Percentiles rank a stretch among this genome's conserved stretches.
These are phyloP conservation scores for Mycteria americana DNA, from an alignment of 2,797 vertebrate species.

Conservation along the genomic window DNA sequence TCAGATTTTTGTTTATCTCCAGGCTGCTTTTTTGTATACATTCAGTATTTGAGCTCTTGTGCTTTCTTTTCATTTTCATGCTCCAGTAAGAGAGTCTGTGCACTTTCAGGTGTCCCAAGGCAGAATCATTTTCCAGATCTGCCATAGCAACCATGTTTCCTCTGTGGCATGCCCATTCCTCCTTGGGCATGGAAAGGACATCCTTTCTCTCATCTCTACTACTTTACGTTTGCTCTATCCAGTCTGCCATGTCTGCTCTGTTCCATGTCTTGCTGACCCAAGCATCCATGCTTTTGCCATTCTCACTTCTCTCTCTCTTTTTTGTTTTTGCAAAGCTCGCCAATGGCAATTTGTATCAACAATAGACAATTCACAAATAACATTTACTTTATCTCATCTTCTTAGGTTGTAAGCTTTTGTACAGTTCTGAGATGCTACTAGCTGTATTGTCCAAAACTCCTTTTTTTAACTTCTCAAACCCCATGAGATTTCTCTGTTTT, in stretches of 20 bases:
- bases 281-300: neutral
- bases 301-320: neutral
- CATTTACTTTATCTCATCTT: neutral
- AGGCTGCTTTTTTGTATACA: neutral
- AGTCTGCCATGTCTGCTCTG: neutral
- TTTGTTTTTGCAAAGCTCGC: neutral
- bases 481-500: neutral
- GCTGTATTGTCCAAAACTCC: neutral
- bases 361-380: neutral
- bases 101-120: neutral
- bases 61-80: neutral
- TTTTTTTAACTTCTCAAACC: neutral
- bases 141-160: accelerated
- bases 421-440: neutral
- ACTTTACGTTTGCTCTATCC: neutral
- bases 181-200: no score
- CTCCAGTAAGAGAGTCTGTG: neutral
- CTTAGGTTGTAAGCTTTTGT: neutral
- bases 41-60: neutral
- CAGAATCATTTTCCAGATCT: neutral
- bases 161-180: neutral
- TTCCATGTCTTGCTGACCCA: neutral
- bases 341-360: neutral
- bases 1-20: neutral
- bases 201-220: neutral